Conservation (phyloP, 2,113 vertebrate species). For the Embiotoca jacksoni region DNA sequence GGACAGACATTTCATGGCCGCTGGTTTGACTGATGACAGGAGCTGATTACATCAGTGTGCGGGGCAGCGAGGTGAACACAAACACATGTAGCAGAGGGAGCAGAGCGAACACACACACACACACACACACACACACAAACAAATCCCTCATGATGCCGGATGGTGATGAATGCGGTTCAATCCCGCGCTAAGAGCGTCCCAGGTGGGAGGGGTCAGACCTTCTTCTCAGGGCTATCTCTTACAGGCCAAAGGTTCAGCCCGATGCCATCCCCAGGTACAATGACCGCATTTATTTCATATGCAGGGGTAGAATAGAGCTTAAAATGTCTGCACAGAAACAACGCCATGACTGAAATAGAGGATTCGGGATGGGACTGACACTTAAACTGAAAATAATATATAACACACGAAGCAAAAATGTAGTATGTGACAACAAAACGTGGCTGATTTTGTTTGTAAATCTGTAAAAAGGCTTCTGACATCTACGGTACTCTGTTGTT, state of each 20-base stretch:
- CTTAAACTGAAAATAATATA: not conserved
- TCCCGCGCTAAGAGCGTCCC: constrained; percentile 58
- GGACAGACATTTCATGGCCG: constrained; percentile 69
- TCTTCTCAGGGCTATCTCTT: constrained; percentile 81
- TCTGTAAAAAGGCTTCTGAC: no score
- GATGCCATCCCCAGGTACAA: constrained; percentile 52
- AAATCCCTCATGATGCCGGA: constrained; percentile 42
- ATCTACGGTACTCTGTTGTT: no score
- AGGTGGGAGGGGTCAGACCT: constrained; percentile 62
- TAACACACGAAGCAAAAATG: not conserved
- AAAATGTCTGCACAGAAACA: not conserved
- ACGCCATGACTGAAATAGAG: not conserved
- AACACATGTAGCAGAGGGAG: not conserved
- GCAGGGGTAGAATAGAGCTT: constrained; percentile 4
- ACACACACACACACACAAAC: constrained; percentile 34
- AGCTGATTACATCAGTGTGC: constrained; percentile 64
- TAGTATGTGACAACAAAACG: no score
- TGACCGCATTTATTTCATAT: constrained; percentile 59
- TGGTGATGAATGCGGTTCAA: constrained; percentile 66
- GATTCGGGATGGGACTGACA: not conserved
- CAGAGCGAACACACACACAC: constrained; percentile 21
- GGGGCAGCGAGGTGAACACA: constrained; percentile 28
- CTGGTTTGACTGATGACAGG: constrained; percentile 70
- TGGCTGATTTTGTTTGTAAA: no score
- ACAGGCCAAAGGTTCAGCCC: constrained; percentile 61